phyloP scores from a whole-genome alignment of 1,140 invertebrate species.

The Hesperophylax magnus region DNA sequence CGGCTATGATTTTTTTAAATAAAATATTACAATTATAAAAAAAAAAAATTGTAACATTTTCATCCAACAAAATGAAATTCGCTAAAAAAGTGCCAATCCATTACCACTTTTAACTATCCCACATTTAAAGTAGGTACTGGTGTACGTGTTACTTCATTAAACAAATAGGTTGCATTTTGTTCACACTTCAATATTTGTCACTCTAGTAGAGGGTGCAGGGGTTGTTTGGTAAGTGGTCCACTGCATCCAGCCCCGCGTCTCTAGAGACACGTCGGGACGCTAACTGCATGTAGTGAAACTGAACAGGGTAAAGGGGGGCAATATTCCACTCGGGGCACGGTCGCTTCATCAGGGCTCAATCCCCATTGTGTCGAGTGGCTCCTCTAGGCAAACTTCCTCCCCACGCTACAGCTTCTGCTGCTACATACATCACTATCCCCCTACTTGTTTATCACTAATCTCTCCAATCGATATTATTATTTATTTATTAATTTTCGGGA shows the following conservation, averaged over 20 bases:
- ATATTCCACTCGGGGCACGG: slow-evolving; percentile 16
- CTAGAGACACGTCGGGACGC: not conserved
- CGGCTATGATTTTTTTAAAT: no score
- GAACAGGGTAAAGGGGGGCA: slow-evolving; percentile 9
- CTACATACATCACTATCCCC: not conserved
- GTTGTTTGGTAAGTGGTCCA: slow-evolving; percentile 22
- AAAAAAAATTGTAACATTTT: no score
- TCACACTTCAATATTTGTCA: not conserved
- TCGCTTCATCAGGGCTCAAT: slow-evolving; percentile 33
- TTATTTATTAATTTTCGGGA: no score
- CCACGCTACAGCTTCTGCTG: not conserved
- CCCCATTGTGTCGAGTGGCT: slow-evolving; percentile 28
- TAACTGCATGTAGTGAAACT: slow-evolving; percentile 25
- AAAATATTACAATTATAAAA: no score
- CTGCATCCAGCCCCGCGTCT: slow-evolving; percentile 2
- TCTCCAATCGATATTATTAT: no score
- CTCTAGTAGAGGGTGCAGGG: not conserved
- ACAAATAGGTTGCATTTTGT: slow-evolving; percentile 11
- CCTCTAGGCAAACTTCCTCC: slow-evolving; percentile 4
- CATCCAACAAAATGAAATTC: no score
- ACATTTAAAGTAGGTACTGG: no score
- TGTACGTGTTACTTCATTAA: slow-evolving; percentile 16
- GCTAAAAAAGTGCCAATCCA: no score
- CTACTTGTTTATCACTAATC: slow-evolving; percentile 1
- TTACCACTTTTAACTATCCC: no score